Percentiles rank a stretch among this genome's conserved stretches.
phyloP scores from a whole-genome alignment of 2,113 vertebrate genomes.

The Limanda limanda region DNA sequence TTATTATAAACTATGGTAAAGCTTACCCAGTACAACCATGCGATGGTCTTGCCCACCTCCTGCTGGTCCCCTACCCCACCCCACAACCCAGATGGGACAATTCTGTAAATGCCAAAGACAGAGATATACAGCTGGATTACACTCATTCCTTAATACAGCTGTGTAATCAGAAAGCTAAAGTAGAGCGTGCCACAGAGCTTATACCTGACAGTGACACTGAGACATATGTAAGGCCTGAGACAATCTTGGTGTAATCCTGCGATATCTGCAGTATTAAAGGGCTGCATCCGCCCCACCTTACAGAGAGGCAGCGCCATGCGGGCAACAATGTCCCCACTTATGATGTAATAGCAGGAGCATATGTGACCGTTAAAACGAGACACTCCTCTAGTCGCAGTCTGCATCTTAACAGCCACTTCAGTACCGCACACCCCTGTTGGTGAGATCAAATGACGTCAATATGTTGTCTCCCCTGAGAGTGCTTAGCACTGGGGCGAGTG shows the following conservation, averaged over 20 bases:
- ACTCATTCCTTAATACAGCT: conserved; percentile 48
- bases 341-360: conserved; percentile 5
- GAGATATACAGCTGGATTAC: conserved; percentile 39
- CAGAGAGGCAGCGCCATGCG: conserved; percentile 10
- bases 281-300: conserved; percentile 28
- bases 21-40: conserved; percentile 23
- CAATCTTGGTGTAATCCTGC: conserved; percentile 69
- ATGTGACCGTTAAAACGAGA: conserved; percentile 13
- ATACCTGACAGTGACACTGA: conserved; percentile 57
- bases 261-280: conserved; percentile 57
- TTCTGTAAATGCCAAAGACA: conserved; percentile 31
- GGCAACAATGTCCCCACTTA: conserved; percentile 22
- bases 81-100: conserved; percentile 48
- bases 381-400: conserved; percentile 1
- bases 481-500: not conserved
- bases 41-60: conserved; percentile 39
- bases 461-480: conserved; percentile 4
- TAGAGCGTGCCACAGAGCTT: conserved; percentile 57
- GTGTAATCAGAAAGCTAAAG: conserved; percentile 59
- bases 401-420: conserved; percentile 24
- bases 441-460: conserved; percentile 42
- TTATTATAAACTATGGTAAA: conserved; percentile 25
- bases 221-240: conserved; percentile 55
- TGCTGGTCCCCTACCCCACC: conserved; percentile 27
- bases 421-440: conserved; percentile 1